A percentile compares a stretch with the other conserved stretches of the same genome.
phyloP scores from a whole-genome alignment of 2,113 vertebrate species.

The Aspidoscelis tigris region DNA sequence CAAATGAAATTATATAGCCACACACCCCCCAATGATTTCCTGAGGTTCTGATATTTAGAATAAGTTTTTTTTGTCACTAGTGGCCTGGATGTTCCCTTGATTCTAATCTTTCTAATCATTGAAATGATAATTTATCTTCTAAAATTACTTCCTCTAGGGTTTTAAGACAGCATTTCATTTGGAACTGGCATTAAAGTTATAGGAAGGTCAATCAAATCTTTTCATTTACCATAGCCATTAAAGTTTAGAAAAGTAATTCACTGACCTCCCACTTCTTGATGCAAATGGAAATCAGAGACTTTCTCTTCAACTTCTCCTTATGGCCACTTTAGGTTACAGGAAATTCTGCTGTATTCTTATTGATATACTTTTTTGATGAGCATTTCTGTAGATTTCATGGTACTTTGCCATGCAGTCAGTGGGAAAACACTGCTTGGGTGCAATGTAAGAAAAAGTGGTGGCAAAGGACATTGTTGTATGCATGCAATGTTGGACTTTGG shows the following conservation, averaged over 20 bases:
- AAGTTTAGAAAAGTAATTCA: neutral
- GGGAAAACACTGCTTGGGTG: neutral
- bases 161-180: neutral
- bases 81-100: neutral
- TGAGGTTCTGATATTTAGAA: neutral
- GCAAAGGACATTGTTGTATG: too few relatives aligned
- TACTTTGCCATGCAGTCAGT: neutral
- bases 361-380: neutral
- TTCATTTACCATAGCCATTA: too few relatives aligned
- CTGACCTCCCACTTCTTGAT: neutral
- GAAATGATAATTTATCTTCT: neutral
- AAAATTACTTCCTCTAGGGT: constrained; percentile 20
- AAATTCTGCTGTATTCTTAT: neutral
- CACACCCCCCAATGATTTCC: neutral
- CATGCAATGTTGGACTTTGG: too few relatives aligned
- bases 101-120: neutral
- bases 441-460: too few relatives aligned
- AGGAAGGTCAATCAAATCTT: too few relatives aligned
- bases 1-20: neutral
- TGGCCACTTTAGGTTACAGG: neutral
- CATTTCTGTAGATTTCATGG: neutral
- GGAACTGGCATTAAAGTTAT: neutral
- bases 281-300: neutral
- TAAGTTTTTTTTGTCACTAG: accelerated
- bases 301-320: neutral